Evolutionary conservation across 2,888 invertebrate genomes (phyloP).

Genomic region (Harpalus rubripes): DNA sequence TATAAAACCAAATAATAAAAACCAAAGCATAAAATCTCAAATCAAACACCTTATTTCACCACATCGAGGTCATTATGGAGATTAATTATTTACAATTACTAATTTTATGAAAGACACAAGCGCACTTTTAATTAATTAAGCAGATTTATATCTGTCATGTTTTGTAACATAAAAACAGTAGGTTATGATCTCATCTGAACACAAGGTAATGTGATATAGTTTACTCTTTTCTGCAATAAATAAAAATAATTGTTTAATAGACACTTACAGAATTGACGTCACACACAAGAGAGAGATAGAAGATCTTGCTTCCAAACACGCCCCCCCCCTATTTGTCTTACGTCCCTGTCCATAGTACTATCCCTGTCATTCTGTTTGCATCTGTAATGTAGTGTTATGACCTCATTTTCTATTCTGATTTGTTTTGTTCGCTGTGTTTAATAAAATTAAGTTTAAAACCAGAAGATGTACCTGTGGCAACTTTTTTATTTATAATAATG

Average conservation of each 20-base stretch:
- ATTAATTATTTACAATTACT: constrained; percentile 59
- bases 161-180: constrained; percentile 38
- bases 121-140: constrained; percentile 50
- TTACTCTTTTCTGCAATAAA: constrained; percentile 24
- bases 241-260: constrained; percentile 60
- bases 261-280: too few relatives aligned
- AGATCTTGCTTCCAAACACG: too few relatives aligned
- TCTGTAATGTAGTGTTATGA: too few relatives aligned
- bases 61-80: constrained; percentile 36
- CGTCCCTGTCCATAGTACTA: too few relatives aligned
- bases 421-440: too few relatives aligned
- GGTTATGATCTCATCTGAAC: constrained; percentile 31
- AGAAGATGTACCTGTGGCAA: too few relatives aligned
- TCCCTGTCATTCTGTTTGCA: too few relatives aligned
- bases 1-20: constrained; percentile 16
- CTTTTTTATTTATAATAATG: too few relatives aligned
- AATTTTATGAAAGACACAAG: constrained; percentile 53
- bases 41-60: background rate
- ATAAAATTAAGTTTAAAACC: too few relatives aligned
- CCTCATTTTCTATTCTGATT: too few relatives aligned
- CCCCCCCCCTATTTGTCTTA: too few relatives aligned
- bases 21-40: background rate
- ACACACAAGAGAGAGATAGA: too few relatives aligned
- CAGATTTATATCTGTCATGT: constrained; percentile 55
- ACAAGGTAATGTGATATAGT: constrained; percentile 51